A percentile compares a stretch with the other conserved stretches of the same genome.
Evolutionary conservation across 1,140 invertebrate genomes (phyloP).

Genomic region (Copidosoma floridanum): DNA sequence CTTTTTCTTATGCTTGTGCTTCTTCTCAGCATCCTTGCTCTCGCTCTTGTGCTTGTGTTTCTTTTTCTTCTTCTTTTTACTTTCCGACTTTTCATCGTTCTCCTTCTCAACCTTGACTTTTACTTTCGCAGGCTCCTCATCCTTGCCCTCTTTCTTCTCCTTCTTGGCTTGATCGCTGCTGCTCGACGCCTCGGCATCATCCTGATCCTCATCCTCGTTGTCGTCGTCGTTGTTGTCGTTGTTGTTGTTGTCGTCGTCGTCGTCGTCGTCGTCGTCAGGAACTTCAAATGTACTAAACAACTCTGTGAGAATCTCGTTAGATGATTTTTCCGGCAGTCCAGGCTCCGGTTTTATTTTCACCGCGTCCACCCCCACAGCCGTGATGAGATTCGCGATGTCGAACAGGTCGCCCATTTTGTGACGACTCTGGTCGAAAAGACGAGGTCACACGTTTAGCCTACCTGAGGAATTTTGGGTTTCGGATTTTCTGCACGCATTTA

Average conservation of each 20-base stretch:
- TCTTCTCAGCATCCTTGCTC: constrained; percentile 56
- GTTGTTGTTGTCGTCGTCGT: constrained; percentile 26
- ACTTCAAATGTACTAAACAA: constrained; percentile 71
- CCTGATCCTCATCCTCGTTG: constrained; percentile 54
- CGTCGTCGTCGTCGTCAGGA: constrained; percentile 30
- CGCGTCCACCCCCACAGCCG: constrained; percentile 50
- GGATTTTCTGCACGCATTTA: no score
- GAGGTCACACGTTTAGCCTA: no score
- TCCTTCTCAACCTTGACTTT: constrained; percentile 47
- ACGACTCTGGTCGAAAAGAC: no score
- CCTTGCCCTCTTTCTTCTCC: constrained; percentile 56
- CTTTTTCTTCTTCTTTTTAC: constrained; percentile 52
- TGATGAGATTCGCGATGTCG: constrained; percentile 52
- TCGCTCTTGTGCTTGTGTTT: constrained; percentile 53
- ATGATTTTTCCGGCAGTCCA: constrained; percentile 62
- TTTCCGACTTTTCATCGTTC: constrained; percentile 50
- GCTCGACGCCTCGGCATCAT: constrained; percentile 21
- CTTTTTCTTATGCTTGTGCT: constrained; percentile 58
- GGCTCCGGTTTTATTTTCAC: constrained; percentile 56
- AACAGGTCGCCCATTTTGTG: constrained; percentile 53
- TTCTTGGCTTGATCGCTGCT: no score
- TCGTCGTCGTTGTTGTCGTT: constrained; percentile 38
- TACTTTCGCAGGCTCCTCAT: constrained; percentile 22
- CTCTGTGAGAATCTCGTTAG: constrained; percentile 76
- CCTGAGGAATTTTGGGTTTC: no score